Base-by-base conservation (phyloP, 2,797 vertebrate genomes). In the Hapalemur alaotrensis region DNA sequence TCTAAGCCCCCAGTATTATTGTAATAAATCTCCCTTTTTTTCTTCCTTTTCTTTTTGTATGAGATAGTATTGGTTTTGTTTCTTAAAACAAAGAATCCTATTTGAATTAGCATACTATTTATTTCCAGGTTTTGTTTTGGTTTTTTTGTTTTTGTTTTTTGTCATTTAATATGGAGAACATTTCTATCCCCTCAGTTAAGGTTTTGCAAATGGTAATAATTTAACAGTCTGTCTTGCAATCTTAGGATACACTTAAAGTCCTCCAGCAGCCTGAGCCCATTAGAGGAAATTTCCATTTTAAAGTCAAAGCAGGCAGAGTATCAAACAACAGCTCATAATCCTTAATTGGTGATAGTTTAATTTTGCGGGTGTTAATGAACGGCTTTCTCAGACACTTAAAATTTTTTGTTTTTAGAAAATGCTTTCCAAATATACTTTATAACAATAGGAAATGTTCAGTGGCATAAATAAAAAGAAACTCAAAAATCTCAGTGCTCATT, bases 271-370 rank as follows among this genome's bases (percentile, higher is more conserved):
- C 65, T 65, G n/a, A 79, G n/a, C 35, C n/a, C 22, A 35, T 73
- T 75, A 70, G 5, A 91, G 80, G 92, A 96, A 93, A 95, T 93
- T 94, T 93, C 75, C 80, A 63, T 89, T 78, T 95, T 75, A 83
- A 80, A 83, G 70, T 63, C 52, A 46, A 95, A 96, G 59, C 41
- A 6, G 28, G n/a, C 15, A 59, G 32, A 73, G 1, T 87, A n/a
- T 30, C 48, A 72, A 92, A 65, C 38, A 92, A 89, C 38, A 57
- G 87, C 81, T 81, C 32, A 57, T 35, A 61, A 57, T 80, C 54
- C 73, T 96, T 57, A 93, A 70, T 43, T 50, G 70, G 84, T 81
- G 61, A 92, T 54, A 88, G 59, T 92, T 96, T 96, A 87, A 90
- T 88, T 90, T 81, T 69, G 86, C 82, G 20, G 20, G 25, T 84